phyloP scores from a whole-genome alignment of 2,797 vertebrate species.

The Coregonus ussuriensis region DNA sequence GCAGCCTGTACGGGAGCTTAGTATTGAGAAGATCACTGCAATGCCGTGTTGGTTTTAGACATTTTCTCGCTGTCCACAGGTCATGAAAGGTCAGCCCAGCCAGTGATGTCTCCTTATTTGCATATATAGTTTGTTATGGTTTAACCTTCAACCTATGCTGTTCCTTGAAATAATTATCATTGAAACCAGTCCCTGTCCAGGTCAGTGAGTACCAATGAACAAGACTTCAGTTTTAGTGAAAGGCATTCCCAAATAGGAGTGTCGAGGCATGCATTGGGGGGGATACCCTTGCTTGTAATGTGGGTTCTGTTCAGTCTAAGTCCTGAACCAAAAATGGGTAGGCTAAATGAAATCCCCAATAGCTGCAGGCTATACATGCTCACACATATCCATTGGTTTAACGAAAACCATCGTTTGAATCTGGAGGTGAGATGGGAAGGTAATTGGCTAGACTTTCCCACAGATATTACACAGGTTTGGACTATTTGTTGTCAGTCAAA shows the following conservation, averaged over 20 bases:
- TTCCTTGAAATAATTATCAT: no score
- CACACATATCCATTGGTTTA: slow-evolving; percentile 18
- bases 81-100: slow-evolving; percentile 52
- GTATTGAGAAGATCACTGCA: slow-evolving; percentile 44
- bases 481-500: neutral
- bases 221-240: neutral
- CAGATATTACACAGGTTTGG: neutral
- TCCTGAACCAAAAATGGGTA: neutral
- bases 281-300: neutral
- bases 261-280: neutral
- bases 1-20: slow-evolving; percentile 35
- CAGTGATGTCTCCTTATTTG: neutral
- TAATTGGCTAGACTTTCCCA: neutral
- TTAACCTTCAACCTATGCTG: no score
- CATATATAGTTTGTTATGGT: neutral
- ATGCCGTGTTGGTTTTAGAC: slow-evolving; percentile 48
- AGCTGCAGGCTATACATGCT: slow-evolving; percentile 15
- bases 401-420: slow-evolving; percentile 4
- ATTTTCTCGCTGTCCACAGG: slow-evolving; percentile 11
- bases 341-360: neutral
- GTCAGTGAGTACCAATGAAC: no score
- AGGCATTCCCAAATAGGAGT: neutral
- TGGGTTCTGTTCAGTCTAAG: neutral
- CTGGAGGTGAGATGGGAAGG: neutral
- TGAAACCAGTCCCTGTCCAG: no score